These are phyloP conservation scores for Eristalinus aeneus DNA, from an alignment of 2,888 invertebrate genomes.

Conservation along the genomic window DNA sequence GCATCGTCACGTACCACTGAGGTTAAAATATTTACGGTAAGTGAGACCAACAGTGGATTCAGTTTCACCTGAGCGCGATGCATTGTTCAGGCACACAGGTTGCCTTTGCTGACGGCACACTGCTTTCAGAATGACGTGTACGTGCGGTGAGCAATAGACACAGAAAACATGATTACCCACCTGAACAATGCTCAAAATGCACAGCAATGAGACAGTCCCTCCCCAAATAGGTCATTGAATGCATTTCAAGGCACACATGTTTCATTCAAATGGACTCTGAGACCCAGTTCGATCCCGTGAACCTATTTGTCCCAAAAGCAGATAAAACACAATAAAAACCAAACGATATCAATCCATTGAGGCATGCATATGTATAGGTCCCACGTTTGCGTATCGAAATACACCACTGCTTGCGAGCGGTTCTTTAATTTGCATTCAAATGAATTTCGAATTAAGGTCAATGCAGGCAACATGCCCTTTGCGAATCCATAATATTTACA, in stretches of 20 bases:
- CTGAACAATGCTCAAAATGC: neutral
- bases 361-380: neutral
- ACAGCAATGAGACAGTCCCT: neutral
- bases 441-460: slow-evolving; percentile 67
- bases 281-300: neutral
- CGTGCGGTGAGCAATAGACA: neutral
- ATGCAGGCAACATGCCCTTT: slow-evolving; percentile 63
- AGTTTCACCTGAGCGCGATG: neutral
- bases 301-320: neutral
- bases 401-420: slow-evolving; percentile 22
- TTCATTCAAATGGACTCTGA: neutral
- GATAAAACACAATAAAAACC: neutral
- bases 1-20: neutral
- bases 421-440: slow-evolving; percentile 47
- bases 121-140: slow-evolving; percentile 10
- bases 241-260: neutral
- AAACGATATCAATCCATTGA: neutral
- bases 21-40: neutral
- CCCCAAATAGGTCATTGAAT: neutral
- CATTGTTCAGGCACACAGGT: neutral
- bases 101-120: neutral
- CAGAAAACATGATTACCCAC: neutral
- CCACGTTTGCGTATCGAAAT: neutral
- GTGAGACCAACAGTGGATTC: neutral
- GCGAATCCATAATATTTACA: slow-evolving; percentile 54